A percentile compares a stretch with the other conserved stretches of the same genome.
These are phyloP conservation scores for Gymnobelideus leadbeateri DNA, from an alignment of 2,113 vertebrate species.

Conservation along the genomic window DNA sequence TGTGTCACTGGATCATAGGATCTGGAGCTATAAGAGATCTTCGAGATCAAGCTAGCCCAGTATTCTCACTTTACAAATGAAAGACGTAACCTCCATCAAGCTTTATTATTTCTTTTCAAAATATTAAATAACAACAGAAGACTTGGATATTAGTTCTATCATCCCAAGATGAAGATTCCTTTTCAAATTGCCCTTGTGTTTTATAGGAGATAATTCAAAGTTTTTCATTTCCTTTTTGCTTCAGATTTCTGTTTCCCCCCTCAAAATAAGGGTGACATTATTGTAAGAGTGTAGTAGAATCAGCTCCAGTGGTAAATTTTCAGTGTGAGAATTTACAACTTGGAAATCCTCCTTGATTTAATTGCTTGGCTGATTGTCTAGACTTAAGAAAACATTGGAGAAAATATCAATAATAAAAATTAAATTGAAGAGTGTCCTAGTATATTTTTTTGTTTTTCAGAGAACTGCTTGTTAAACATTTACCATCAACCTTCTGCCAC, in stretches of 20 bases:
- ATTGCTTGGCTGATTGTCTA: neutral
- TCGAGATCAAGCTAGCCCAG: neutral
- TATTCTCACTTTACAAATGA: neutral
- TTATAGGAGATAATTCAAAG: neutral
- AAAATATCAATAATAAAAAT: neutral
- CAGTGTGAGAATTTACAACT: neutral
- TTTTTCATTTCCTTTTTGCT: neutral
- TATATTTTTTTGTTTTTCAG: neutral
- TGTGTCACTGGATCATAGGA: neutral
- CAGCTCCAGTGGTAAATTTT: neutral
- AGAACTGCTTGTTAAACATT: neutral
- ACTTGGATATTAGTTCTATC: neutral
- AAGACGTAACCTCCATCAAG: neutral
- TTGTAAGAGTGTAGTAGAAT: neutral
- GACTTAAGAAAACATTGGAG: neutral
- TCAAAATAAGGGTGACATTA: neutral
- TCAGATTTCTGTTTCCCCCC: neutral
- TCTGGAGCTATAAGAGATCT: neutral
- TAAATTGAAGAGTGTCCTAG: neutral
- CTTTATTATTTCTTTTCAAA: neutral
- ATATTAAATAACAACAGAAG: neutral
- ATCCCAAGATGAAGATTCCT: neutral
- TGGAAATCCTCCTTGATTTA: neutral
- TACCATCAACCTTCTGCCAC: neutral
- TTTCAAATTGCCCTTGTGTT: neutral